Evolutionary conservation across 2,888 invertebrate genomes (phyloP).

Genomic region (Rhimphoctona megacephalus): DNA sequence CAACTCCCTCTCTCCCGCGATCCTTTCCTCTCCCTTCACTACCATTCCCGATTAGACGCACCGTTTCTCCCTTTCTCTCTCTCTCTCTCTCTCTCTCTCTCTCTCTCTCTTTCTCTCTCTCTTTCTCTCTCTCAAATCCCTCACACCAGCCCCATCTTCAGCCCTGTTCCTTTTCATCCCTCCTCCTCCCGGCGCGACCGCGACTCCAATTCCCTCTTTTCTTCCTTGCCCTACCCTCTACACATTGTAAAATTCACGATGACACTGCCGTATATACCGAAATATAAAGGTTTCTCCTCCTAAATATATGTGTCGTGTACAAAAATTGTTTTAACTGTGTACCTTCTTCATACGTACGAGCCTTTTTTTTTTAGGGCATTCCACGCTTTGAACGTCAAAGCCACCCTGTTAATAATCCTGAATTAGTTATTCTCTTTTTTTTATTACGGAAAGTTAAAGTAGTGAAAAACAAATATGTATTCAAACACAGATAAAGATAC

Average conservation of each 20-base stretch:
- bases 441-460: not conserved
- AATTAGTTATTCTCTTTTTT: not conserved
- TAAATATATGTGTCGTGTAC: not conserved
- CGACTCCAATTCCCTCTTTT: conserved; percentile 59
- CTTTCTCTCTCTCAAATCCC: conserved; percentile 36
- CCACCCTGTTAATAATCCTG: conserved; percentile 2
- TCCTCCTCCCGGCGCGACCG: conserved; percentile 23
- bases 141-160: conserved; percentile 58
- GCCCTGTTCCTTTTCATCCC: conserved; percentile 7
- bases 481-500: not conserved
- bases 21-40: conserved; percentile 30
- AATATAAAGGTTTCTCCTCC: not conserved
- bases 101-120: conserved; percentile 28
- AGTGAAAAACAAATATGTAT: not conserved
- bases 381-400: not conserved
- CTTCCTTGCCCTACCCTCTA: conserved; percentile 4
- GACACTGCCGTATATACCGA: not conserved
- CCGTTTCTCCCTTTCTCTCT: conserved; percentile 21
- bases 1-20: conserved; percentile 75
- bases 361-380: not conserved
- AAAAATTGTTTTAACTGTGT: conserved; percentile 8
- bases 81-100: no score
- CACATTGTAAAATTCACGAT: conserved; percentile 33
- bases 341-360: conserved; percentile 2
- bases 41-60: conserved; percentile 30